phyloP scores from a whole-genome alignment of 1,140 invertebrate genomes.

The Hydropsyche tenuis region DNA sequence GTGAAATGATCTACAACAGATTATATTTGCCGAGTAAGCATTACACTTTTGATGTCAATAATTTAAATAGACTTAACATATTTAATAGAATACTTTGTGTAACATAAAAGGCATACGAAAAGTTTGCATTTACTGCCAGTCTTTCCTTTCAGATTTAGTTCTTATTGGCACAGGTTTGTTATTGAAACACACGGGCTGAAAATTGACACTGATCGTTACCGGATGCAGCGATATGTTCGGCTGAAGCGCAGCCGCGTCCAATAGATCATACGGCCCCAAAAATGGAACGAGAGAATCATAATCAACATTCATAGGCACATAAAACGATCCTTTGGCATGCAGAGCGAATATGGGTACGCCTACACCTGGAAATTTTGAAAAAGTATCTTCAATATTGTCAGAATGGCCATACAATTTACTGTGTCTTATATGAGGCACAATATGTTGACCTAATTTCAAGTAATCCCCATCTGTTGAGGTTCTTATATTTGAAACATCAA shows the following conservation, averaged over 20 bases:
- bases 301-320: conserved; percentile 89
- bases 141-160: conserved; percentile 36
- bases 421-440: background rate
- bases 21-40: too few species aligned
- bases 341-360: conserved; percentile 56
- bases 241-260: conserved; percentile 64
- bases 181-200: conserved; percentile 57
- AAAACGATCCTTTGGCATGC: conserved; percentile 87
- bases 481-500: conserved; percentile 1
- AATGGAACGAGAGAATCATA: conserved; percentile 75
- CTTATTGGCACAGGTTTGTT: conserved; percentile 27
- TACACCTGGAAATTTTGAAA: conserved; percentile 35
- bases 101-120: too few species aligned
- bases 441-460: conserved; percentile 10
- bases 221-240: conserved; percentile 80
- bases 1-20: too few species aligned
- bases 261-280: conserved; percentile 66
- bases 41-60: too few species aligned
- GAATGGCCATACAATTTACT: background rate
- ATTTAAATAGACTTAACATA: too few species aligned
- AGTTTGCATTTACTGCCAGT: too few species aligned
- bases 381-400: conserved; percentile 11
- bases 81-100: too few species aligned
- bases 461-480: background rate
- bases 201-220: conserved; percentile 90